These are phyloP conservation scores for Neogale vison DNA, from an alignment of 2,113 vertebrate genomes.

Conservation along the genomic window DNA sequence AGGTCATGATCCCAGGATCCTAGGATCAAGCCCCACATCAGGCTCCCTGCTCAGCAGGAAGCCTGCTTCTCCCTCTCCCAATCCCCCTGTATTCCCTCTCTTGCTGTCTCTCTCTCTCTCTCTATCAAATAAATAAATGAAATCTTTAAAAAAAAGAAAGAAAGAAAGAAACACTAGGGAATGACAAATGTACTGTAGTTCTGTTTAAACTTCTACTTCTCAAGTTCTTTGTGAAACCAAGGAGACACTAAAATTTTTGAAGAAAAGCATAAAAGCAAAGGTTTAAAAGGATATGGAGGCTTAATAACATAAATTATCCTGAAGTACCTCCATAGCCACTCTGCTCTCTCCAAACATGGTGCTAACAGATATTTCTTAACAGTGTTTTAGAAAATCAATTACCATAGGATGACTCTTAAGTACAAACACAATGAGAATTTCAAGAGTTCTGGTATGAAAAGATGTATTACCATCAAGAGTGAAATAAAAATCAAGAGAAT, in stretches of 20 bases:
- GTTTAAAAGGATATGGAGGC: not conserved
- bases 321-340: not conserved
- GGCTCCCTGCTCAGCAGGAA: not conserved
- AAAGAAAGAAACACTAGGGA: not conserved
- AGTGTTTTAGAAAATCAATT: not conserved
- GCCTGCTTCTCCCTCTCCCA: not conserved
- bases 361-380: not conserved
- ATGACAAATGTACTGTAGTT: not conserved
- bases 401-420: not conserved
- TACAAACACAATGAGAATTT: not conserved
- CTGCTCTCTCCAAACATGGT: not conserved
- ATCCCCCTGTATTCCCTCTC: not conserved
- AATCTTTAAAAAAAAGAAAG: not conserved
- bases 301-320: not conserved
- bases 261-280: conserved; percentile 39
- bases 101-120: not conserved
- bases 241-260: not conserved
- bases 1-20: not conserved
- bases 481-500: not conserved
- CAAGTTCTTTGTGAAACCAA: not conserved
- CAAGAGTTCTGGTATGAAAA: not conserved
- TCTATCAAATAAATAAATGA: not conserved
- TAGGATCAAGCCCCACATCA: not conserved
- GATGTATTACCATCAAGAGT: not conserved
- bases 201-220: conserved; percentile 31